These are phyloP conservation scores for Phrynosoma blainvillii DNA, from an alignment of 2,113 vertebrate species.

Conservation along the genomic window DNA sequence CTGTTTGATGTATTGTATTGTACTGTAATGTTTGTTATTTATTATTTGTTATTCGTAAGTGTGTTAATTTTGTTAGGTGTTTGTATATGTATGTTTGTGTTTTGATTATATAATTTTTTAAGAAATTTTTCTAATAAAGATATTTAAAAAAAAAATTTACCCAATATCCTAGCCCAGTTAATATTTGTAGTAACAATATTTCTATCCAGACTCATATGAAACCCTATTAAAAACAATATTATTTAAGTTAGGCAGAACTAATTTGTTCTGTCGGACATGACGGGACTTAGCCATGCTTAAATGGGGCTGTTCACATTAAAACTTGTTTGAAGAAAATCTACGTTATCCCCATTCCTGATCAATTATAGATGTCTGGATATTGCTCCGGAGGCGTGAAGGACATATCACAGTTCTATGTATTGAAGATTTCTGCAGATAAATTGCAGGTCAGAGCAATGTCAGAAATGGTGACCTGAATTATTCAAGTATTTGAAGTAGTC, in stretches of 20 bases:
- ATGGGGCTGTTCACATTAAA: too few species aligned
- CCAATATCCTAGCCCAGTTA: too few species aligned
- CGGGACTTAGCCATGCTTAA: not conserved
- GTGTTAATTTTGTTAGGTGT: too few species aligned
- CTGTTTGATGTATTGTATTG: too few species aligned
- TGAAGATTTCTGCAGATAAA: not conserved
- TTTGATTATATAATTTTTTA: too few species aligned
- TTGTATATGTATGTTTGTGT: too few species aligned
- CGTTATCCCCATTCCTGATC: not conserved
- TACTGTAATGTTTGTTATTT: too few species aligned
- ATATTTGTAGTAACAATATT: not conserved
- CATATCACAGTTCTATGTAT: not conserved
- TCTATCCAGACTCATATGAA: not conserved
- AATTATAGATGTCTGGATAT: not conserved
- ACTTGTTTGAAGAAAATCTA: not conserved
- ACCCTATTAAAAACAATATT: not conserved
- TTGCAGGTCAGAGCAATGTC: not conserved
- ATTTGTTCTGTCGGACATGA: too few species aligned
- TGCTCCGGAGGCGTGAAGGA: not conserved
- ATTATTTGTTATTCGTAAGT: too few species aligned
- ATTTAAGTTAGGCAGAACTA: not conserved
- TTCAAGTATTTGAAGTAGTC: slow-evolving; percentile 13
- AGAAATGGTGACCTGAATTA: slow-evolving; percentile 6
- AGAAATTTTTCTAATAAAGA: too few species aligned
- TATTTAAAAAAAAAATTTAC: too few species aligned